Conservation (phyloP, 2,113 vertebrate species). For the Rhabdomys dilectus region DNA sequence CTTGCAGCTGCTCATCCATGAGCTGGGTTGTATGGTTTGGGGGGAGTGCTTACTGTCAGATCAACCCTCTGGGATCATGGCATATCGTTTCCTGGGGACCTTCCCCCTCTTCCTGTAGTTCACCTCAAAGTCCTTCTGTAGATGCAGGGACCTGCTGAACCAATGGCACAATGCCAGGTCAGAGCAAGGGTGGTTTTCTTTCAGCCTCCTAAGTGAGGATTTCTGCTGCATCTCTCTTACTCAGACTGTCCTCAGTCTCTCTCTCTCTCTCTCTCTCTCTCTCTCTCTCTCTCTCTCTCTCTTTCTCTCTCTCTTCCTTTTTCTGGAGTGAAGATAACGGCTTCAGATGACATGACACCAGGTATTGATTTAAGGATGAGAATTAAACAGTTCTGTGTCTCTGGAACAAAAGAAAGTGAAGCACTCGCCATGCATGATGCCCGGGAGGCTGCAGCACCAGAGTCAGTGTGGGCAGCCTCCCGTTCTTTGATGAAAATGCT, state of each 20-base stretch:
- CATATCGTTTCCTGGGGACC: fast-evolving
- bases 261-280: background rate
- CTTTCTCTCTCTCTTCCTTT: too few species aligned
- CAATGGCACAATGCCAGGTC: fast-evolving
- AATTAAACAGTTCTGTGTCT: constrained; percentile 49
- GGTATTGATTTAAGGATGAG: constrained; percentile 58
- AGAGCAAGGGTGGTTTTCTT: background rate
- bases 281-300: background rate
- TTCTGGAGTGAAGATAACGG: constrained; percentile 51
- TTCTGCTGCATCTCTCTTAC: background rate
- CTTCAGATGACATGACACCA: constrained; percentile 53
- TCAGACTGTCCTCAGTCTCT: background rate
- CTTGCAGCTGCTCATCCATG: background rate
- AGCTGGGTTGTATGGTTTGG: background rate
- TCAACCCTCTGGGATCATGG: fast-evolving
- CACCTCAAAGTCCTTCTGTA: background rate
- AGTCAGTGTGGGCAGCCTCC: background rate
- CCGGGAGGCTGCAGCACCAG: background rate
- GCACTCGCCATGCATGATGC: fast-evolving
- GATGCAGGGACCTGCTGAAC: background rate
- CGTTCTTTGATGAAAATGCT: background rate
- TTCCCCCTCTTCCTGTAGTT: background rate
- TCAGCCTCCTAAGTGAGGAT: background rate
- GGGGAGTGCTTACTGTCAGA: background rate
- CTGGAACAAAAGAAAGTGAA: constrained; percentile 44